Evolutionary conservation across 2,888 invertebrate genomes (phyloP).

Genomic region (Ormyrus rosae): DNA sequence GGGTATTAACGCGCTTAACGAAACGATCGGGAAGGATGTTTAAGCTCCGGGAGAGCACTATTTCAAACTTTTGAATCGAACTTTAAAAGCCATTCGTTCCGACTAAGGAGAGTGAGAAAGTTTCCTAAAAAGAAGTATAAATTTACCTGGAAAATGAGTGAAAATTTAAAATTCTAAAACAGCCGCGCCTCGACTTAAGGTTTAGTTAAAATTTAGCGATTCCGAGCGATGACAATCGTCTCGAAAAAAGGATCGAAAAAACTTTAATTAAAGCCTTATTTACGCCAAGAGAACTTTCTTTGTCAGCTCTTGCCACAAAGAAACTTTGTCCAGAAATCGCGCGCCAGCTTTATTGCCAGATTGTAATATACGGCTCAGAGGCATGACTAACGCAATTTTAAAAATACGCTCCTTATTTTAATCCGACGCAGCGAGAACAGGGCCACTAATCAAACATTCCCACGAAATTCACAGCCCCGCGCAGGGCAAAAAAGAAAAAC

Average conservation of each 20-base stretch:
- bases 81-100: too few relatives aligned
- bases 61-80: too few relatives aligned
- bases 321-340: neutral
- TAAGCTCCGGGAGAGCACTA: neutral
- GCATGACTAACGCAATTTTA: conserved; percentile 1
- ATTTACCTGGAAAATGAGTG: neutral
- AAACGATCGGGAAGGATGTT: neutral
- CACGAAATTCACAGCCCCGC: neutral
- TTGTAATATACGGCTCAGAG: neutral
- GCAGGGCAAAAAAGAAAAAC: neutral
- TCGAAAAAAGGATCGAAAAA: too few relatives aligned
- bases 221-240: too few relatives aligned
- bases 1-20: neutral
- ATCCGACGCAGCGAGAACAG: neutral
- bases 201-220: too few relatives aligned
- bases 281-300: conserved; percentile 7
- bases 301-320: neutral
- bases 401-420: neutral
- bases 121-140: neutral
- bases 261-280: too few relatives aligned
- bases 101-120: too few relatives aligned
- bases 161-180: neutral
- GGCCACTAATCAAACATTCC: conserved; percentile 3
- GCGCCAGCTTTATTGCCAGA: neutral
- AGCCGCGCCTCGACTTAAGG: too few relatives aligned